Evolutionary conservation across 2,888 invertebrate genomes (phyloP).

Genomic region (Stramonita haemastoma): DNA sequence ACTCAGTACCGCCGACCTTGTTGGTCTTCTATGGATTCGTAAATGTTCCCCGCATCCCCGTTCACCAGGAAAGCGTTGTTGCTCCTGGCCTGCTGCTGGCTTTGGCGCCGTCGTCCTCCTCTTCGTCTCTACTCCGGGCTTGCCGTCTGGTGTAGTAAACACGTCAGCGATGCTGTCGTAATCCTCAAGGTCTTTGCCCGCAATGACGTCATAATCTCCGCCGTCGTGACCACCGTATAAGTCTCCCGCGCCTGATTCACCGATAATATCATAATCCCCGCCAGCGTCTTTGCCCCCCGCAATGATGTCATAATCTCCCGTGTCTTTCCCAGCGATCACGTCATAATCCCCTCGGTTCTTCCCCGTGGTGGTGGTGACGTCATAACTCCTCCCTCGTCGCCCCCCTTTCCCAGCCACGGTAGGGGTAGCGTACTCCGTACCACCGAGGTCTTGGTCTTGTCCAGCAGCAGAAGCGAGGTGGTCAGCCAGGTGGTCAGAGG

Average conservation of each 20-base stretch:
- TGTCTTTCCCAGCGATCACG: neutral
- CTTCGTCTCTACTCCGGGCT: neutral
- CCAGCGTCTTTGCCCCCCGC: neutral
- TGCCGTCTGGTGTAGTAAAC: neutral
- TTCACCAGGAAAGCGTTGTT: constrained; percentile 25
- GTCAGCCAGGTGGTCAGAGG: neutral
- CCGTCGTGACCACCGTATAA: neutral
- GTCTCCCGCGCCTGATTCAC: neutral
- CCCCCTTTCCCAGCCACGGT: neutral
- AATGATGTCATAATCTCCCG: constrained; percentile 4
- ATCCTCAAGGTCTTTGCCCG: neutral
- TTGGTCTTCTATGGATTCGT: constrained; percentile 41
- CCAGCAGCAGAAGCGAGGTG: neutral
- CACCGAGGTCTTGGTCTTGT: too few relatives aligned
- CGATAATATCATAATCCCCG: neutral
- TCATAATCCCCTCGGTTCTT: neutral
- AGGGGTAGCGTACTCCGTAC: too few relatives aligned
- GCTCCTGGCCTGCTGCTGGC: constrained; percentile 6
- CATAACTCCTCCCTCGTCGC: neutral
- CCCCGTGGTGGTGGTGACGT: neutral
- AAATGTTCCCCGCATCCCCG: constrained; percentile 46
- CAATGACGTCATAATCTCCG: constrained; percentile 6
- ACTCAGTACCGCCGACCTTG: neutral
- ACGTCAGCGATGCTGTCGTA: neutral
- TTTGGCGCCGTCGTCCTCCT: neutral